Evolutionary conservation across 2,797 vertebrate genomes (phyloP).

Genomic region (Eulemur albifrons): DNA sequence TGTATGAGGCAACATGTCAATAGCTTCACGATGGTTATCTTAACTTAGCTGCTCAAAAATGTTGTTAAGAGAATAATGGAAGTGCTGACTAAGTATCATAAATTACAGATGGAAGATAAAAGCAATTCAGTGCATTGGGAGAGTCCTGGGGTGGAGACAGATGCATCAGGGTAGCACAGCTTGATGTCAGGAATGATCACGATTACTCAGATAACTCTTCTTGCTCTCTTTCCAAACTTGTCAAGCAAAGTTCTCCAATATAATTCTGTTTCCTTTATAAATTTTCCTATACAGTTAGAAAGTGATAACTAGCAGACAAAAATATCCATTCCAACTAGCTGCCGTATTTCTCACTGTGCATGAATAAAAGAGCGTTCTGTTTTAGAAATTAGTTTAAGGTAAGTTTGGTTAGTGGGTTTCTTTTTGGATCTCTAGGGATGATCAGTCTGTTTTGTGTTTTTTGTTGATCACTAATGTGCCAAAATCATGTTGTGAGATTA

Average conservation of each 20-base stretch:
- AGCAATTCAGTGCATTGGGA: fast-evolving
- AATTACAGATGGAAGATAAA: neutral
- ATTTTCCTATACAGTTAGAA: neutral
- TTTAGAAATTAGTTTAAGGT: neutral
- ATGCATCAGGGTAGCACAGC: too few species aligned
- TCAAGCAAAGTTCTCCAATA: neutral
- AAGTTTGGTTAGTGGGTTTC: neutral
- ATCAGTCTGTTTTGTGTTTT: neutral
- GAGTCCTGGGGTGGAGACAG: neutral
- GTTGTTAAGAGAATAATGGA: neutral
- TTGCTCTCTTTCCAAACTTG: neutral
- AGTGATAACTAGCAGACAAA: neutral
- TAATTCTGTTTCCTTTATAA: neutral
- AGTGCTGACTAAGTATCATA: neutral
- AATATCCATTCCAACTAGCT: neutral
- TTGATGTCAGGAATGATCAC: neutral
- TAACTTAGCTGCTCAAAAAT: neutral
- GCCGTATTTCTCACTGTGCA: neutral
- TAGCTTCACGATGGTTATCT: neutral
- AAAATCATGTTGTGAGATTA: neutral
- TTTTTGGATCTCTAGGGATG: neutral
- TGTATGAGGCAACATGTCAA: neutral
- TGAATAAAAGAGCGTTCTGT: constrained; percentile 2
- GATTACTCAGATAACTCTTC: neutral
- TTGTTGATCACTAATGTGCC: neutral